Evolutionary conservation across 2,888 invertebrate genomes (phyloP).

Genomic region (Pandemis heparana): DNA sequence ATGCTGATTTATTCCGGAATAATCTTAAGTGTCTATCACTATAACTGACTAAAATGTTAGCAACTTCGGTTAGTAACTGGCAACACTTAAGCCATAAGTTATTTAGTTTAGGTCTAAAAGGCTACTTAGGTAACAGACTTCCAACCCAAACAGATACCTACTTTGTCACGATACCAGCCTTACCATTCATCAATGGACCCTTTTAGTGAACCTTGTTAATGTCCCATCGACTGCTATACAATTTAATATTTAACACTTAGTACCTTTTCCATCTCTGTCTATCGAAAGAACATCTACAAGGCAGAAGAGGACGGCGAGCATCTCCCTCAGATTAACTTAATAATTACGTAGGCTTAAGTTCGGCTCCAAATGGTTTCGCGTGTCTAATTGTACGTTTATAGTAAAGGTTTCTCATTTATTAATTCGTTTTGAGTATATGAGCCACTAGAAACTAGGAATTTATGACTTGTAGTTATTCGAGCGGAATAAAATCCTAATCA

Average conservation of each 20-base stretch:
- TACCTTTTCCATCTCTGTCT: conserved; percentile 21
- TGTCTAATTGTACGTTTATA: conserved; percentile 13
- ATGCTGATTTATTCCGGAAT: no score
- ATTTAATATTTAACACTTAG: conserved; percentile 34
- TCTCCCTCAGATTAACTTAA: conserved; percentile 17
- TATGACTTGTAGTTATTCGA: no score
- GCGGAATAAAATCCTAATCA: no score
- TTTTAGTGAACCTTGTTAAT: conserved; percentile 33
- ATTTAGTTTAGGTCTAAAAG: conserved; percentile 30
- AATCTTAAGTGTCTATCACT: no score
- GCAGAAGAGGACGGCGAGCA: background rate
- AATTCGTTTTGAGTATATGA: background rate
- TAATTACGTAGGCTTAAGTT: conserved; percentile 27
- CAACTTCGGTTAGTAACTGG: background rate
- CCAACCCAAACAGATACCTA: conserved; percentile 2
- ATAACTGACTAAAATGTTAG: background rate
- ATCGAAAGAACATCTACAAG: background rate
- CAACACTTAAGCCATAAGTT: background rate
- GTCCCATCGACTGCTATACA: conserved; percentile 33
- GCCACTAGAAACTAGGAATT: background rate
- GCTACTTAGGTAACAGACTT: background rate
- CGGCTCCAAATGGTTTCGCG: conserved; percentile 18
- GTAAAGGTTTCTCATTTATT: background rate
- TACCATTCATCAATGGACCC: conserved; percentile 37
- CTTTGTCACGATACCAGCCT: background rate